phyloP scores from a whole-genome alignment of 53 echinoderm and acorn worm species.

The Antedon mediterranea region DNA sequence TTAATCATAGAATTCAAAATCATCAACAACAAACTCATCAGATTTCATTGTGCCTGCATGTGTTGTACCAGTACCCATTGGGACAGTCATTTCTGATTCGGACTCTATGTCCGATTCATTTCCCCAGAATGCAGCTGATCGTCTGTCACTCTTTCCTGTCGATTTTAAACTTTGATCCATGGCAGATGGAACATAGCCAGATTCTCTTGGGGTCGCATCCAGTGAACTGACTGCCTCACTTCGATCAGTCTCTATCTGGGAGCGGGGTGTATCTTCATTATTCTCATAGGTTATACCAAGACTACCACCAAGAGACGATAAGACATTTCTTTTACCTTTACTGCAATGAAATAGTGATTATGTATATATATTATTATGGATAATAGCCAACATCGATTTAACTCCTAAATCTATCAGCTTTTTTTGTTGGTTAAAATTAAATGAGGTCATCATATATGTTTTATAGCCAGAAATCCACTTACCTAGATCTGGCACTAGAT shows the following conservation, averaged over 20 bases:
- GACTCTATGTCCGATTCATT: slow-evolving; percentile 78
- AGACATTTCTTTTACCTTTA: slow-evolving; percentile 57
- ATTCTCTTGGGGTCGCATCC: slow-evolving; percentile 34
- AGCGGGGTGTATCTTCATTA: slow-evolving; percentile 12
- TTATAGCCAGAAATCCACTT: too few relatives aligned
- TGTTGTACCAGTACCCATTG: slow-evolving; percentile 52
- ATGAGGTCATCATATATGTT: too few relatives aligned
- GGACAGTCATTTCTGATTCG: slow-evolving; percentile 87
- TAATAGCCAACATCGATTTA: too few relatives aligned
- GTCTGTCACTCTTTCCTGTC: slow-evolving; percentile 43
- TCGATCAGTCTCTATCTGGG: not conserved
- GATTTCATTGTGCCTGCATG: slow-evolving; percentile 17
- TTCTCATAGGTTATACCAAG: slow-evolving; percentile 37
- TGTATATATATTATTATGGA: too few relatives aligned
- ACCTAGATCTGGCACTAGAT: not conserved
- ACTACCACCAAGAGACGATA: slow-evolving; percentile 59
- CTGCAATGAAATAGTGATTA: slow-evolving; percentile 20
- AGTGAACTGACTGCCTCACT: slow-evolving; percentile 36
- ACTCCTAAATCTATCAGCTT: not conserved
- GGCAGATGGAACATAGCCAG: slow-evolving; percentile 75
- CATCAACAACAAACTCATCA: slow-evolving; percentile 79
- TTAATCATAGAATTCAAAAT: slow-evolving; percentile 94
- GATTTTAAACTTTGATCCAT: slow-evolving; percentile 85
- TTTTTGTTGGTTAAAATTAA: too few relatives aligned
- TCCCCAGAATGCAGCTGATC: slow-evolving; percentile 94